These are phyloP conservation scores for Drosophila rhopaloa DNA, from an alignment of 1,140 invertebrate species.

Conservation along the genomic window DNA sequence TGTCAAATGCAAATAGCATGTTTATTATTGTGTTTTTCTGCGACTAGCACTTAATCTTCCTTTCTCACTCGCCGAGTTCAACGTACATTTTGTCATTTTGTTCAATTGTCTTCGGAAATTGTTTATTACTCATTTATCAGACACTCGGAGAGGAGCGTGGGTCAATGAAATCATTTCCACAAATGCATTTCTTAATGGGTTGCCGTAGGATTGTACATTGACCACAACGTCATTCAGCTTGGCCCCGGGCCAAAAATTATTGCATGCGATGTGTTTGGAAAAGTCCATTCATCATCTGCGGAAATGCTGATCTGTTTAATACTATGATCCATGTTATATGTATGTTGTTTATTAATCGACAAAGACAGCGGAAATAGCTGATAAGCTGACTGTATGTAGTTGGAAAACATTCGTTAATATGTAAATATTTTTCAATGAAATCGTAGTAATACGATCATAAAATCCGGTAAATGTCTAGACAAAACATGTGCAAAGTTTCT, in stretches of 20 bases:
- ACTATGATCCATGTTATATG: conserved; percentile 8
- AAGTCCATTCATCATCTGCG: conserved; percentile 42
- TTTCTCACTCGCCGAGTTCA: conserved; percentile 52
- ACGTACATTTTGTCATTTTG: conserved; percentile 69
- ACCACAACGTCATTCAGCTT: conserved; percentile 62
- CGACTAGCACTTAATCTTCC: conserved; percentile 31
- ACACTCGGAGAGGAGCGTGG: conserved; percentile 45
- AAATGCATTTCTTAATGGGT: conserved; percentile 56
- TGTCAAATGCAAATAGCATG: conserved; percentile 58
- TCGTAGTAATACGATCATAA: background rate
- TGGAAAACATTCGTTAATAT: background rate
- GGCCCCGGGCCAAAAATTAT: conserved; percentile 57
- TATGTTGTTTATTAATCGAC: conserved; percentile 15
- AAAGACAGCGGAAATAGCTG: background rate
- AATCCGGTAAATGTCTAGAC: no score
- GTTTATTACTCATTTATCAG: conserved; percentile 68
- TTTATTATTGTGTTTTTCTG: conserved; percentile 14
- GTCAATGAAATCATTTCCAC: conserved; percentile 77
- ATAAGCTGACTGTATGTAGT: conserved; percentile 1
- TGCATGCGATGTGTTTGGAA: conserved; percentile 16
- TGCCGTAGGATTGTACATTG: conserved; percentile 20
- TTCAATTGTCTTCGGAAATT: conserved; percentile 76
- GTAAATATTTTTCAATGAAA: background rate
- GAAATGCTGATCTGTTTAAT: conserved; percentile 47
- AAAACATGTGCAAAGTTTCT: no score